A percentile compares a stretch with the other conserved stretches of the same genome.
phyloP scores from a whole-genome alignment of 1,140 invertebrate genomes.

The Papilio polyxenes region DNA sequence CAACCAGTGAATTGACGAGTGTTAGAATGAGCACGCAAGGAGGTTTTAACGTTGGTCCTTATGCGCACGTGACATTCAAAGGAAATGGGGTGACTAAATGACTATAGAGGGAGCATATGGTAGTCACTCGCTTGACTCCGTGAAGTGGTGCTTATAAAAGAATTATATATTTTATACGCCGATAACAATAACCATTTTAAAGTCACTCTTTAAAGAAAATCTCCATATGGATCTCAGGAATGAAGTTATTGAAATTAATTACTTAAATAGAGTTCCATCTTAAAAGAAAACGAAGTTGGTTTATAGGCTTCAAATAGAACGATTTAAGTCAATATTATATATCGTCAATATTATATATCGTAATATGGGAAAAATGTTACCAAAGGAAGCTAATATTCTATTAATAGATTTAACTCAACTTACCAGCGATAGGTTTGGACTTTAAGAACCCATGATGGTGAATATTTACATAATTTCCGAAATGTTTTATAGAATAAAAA shows the following conservation, averaged over 20 bases:
- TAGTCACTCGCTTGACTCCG: constrained; percentile 34
- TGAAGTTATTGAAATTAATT: not conserved
- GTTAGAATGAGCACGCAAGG: constrained; percentile 55
- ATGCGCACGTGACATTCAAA: constrained; percentile 60
- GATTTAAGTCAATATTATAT: too few species aligned
- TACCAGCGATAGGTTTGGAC: too few species aligned
- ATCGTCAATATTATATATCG: too few species aligned
- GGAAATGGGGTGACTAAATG: constrained; percentile 44
- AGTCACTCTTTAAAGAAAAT: constrained; percentile 24
- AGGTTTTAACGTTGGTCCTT: constrained; percentile 50
- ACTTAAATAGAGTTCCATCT: not conserved
- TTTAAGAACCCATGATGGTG: too few species aligned
- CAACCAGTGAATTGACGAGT: constrained; percentile 38
- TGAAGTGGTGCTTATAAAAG: constrained; percentile 14
- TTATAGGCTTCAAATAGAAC: too few species aligned
- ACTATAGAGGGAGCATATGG: constrained; percentile 56
- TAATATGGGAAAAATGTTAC: too few species aligned
- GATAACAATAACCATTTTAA: not conserved
- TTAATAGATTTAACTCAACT: too few species aligned
- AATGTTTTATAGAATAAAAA: too few species aligned
- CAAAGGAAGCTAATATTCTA: too few species aligned
- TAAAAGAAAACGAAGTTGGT: not conserved
- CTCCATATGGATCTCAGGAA: constrained; percentile 14
- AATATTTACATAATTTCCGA: too few species aligned
- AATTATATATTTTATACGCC: constrained; percentile 31